These are phyloP conservation scores for Propsilocerus akamusi DNA, from an alignment of 1,140 invertebrate species.

Conservation along the genomic window DNA sequence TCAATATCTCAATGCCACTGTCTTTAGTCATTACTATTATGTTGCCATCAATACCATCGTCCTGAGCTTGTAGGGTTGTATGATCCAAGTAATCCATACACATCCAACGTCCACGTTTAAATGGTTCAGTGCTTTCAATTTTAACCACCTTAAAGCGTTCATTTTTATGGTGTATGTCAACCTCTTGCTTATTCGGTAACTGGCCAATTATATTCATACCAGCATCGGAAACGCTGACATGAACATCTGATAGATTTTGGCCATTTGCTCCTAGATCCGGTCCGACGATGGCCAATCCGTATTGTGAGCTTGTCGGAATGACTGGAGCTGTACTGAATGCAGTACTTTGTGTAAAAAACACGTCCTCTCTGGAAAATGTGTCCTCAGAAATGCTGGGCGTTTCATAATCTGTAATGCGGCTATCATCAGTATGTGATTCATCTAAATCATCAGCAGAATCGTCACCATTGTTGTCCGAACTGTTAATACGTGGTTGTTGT, in stretches of 20 bases:
- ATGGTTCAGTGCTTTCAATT: conserved; percentile 87
- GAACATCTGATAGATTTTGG: conserved; percentile 28
- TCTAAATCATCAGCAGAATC: conserved; percentile 86
- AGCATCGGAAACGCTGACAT: conserved; percentile 39
- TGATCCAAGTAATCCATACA: conserved; percentile 92
- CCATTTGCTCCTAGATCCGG: conserved; percentile 23
- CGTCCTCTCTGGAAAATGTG: conserved; percentile 63
- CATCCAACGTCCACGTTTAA: conserved; percentile 81
- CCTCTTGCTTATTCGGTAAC: conserved; percentile 36
- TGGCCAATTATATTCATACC: conserved; percentile 42
- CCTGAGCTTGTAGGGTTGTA: conserved; percentile 34
- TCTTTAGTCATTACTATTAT: not conserved
- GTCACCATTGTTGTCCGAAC: conserved; percentile 63
- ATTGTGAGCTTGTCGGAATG: conserved; percentile 66
- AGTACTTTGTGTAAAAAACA: conserved; percentile 55
- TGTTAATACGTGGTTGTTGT: conserved; percentile 28
- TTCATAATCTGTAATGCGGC: conserved; percentile 65
- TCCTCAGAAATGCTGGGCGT: conserved; percentile 71
- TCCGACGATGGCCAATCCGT: conserved; percentile 59
- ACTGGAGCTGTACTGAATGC: conserved; percentile 58
- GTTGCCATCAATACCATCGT: not conserved
- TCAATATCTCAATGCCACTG: conserved; percentile 1
- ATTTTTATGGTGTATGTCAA: conserved; percentile 52
- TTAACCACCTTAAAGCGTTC: conserved; percentile 91
- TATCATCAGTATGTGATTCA: conserved; percentile 78